These are phyloP conservation scores for Plecturocebus donacophilus DNA, from an alignment of 2,113 vertebrate genomes.

Conservation along the genomic window DNA sequence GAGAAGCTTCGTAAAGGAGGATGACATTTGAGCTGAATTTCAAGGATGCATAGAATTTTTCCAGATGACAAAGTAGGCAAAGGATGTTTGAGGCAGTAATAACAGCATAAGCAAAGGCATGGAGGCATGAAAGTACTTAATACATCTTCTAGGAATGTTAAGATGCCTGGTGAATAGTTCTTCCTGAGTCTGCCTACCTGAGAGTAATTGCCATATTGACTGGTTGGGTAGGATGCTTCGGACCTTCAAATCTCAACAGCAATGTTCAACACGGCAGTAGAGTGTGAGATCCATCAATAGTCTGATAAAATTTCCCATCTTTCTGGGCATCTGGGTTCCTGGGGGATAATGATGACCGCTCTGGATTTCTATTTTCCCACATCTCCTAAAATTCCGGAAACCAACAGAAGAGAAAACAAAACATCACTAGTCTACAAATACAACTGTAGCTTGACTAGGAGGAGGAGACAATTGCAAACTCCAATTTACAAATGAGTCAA, in stretches of 20 bases:
- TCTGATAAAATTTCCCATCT: background rate
- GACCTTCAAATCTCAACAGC: too few species aligned
- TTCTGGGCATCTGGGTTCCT: background rate
- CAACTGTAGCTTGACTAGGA: background rate
- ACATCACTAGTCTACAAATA: background rate
- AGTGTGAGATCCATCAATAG: background rate
- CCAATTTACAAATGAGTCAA: background rate
- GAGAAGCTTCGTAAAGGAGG: background rate
- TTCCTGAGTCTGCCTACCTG: background rate
- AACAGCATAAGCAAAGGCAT: background rate
- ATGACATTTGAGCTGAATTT: background rate
- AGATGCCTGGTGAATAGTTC: background rate
- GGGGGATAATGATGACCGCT: background rate
- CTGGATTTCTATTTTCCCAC: background rate
- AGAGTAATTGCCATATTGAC: background rate
- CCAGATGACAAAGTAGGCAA: background rate
- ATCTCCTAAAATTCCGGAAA: background rate
- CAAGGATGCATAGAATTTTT: background rate
- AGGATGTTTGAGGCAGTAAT: background rate
- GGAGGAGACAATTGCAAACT: background rate
- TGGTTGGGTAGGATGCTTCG: background rate
- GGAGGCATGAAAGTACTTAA: background rate
- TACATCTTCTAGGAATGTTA: background rate
- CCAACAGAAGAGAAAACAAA: background rate
- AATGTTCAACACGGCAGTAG: rapidly evolving